These are phyloP conservation scores for Stichopus horrens DNA, from an alignment of 53 echinoderm and acorn worm species.

Conservation along the genomic window DNA sequence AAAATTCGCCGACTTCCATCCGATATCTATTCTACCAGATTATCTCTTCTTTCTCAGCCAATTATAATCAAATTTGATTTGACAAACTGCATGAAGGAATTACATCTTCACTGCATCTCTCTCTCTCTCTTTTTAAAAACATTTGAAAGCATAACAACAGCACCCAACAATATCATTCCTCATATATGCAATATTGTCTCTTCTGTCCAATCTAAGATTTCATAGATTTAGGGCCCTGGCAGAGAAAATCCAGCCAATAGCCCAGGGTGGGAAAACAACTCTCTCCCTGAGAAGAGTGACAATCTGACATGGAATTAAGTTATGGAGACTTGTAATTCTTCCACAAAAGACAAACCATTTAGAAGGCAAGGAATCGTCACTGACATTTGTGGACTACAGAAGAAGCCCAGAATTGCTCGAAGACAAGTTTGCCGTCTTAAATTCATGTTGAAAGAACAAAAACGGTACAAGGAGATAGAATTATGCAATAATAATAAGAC, in stretches of 20 bases:
- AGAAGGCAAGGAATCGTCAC: neutral
- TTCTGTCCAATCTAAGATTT: neutral
- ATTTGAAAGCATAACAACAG: too few relatives aligned
- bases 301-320: neutral
- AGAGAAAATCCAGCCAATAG: conserved; percentile 3
- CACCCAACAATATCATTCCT: too few relatives aligned
- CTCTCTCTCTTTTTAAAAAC: too few relatives aligned
- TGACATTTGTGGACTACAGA: neutral
- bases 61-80: neutral
- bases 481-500: too few relatives aligned
- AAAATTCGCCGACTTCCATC: neutral
- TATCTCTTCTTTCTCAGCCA: neutral
- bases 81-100: neutral
- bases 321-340: neutral
- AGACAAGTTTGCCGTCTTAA: too few relatives aligned
- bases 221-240: neutral
- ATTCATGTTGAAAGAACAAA: too few relatives aligned
- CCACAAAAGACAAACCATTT: neutral
- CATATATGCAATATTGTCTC: too few relatives aligned
- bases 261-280: neutral
- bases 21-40: neutral
- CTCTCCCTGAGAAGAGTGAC: neutral
- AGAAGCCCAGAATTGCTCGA: too few relatives aligned
- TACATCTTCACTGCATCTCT: neutral
- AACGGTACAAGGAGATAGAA: too few relatives aligned